Evolutionary conservation across 2,888 invertebrate species (phyloP), one percentile per base, ranked within the genome.

Genomic region (Drosophila yooni): DNA sequence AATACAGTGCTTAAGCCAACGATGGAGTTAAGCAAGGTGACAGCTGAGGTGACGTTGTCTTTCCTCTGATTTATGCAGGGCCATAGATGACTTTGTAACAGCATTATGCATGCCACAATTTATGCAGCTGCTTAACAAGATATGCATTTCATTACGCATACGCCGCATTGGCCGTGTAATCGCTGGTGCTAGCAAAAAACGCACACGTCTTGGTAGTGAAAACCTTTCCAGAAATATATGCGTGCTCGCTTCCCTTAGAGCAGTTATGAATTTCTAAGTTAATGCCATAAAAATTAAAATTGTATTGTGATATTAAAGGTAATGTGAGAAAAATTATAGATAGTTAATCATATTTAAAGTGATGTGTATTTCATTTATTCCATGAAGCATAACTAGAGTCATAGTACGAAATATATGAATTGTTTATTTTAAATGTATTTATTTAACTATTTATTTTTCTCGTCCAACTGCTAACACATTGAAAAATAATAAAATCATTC

Each of bases 1-100:
- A 82, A 88, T 86, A 74, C 82, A 76, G 77, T 73, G 69, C 65
- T 76, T 81, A 77, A 81, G 83, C 72, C 72, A 56, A 33, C 66
- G 48, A 61, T 53, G 40, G 40, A 38, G 58, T 33, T 43, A 76
- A 74, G 69, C 76, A 38, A 61, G 61, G 21, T 65, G 76, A 75
- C 62, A 75, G 53, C 10, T 52, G 52, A 70, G 67, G 54, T 70
- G 66, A 68, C 67, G 65, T 46, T 63, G 75, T 69, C 60, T 63
- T 53, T 60, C 57, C 46, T 10, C 61, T 78, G 82, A 83, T 76
- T 86, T 81, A 83, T 86, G 76, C 70, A 10, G 25, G 34, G 46
- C 51, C 78, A 67, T 74, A 69, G 70, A 71, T 64, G 71, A 59
- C 29, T 53, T 62, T 52, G 38, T 61, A 56, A 46, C 43, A 31